phyloP scores from a whole-genome alignment of 2,797 vertebrate genomes.

The Poliocrania exsul region DNA sequence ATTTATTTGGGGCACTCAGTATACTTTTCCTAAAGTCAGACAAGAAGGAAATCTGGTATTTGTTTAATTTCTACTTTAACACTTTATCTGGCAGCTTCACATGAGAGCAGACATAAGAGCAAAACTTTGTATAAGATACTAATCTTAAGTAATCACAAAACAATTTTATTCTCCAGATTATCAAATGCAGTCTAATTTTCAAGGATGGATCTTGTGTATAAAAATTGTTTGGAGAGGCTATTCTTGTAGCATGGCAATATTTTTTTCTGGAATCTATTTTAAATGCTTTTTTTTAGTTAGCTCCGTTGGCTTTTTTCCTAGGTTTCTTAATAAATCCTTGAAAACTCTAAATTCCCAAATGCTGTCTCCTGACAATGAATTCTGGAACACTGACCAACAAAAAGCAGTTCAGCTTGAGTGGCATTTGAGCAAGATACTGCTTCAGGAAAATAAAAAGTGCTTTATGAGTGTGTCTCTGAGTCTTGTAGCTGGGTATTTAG shows the following conservation, averaged over 20 bases:
- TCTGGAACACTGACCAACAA: not conserved
- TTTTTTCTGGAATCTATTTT: not conserved
- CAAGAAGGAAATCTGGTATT: conserved; percentile 41
- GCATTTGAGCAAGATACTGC: not conserved
- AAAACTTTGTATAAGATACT: not conserved
- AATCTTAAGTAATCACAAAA: not conserved
- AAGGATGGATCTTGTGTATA: not conserved
- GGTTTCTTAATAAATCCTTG: not conserved
- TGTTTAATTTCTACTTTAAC: conserved; percentile 39
- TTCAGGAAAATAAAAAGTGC: not conserved
- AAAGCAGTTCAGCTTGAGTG: not conserved
- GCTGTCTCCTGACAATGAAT: not conserved
- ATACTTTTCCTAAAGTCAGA: conserved; percentile 2
- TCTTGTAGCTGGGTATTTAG: not conserved
- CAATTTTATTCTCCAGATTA: conserved; percentile 5
- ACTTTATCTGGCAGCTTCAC: conserved; percentile 16
- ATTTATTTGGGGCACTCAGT: conserved; percentile 3
- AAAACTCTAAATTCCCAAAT: not conserved
- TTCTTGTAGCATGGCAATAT: not conserved
- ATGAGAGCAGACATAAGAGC: not conserved
- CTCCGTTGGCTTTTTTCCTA: not conserved
- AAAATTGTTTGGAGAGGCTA: not conserved
- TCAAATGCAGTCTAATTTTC: not conserved
- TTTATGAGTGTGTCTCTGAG: not conserved
- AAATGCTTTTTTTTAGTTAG: not conserved